Conservation (phyloP, 2,888 invertebrate species). For the Spisula solida region DNA sequence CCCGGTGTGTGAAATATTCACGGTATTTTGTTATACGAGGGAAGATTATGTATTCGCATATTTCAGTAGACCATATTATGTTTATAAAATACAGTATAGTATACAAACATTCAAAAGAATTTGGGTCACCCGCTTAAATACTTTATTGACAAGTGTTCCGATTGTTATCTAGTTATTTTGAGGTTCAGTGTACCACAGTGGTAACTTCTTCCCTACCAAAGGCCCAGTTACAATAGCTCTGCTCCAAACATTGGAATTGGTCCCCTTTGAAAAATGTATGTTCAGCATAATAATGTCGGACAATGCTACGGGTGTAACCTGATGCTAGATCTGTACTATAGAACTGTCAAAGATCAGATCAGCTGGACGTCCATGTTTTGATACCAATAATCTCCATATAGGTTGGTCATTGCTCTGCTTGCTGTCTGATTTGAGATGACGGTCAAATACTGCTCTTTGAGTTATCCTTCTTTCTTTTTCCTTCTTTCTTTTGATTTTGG, state of each 20-base stretch:
- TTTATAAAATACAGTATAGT: constrained; percentile 25
- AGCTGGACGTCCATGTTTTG: not conserved
- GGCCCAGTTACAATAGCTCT: not conserved
- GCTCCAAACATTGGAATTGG: not conserved
- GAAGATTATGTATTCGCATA: constrained; percentile 19
- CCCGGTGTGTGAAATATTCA: not conserved
- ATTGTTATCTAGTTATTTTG: not conserved
- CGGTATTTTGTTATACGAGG: not conserved
- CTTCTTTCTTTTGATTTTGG: no score
- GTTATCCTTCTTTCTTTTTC: no score
- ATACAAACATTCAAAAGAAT: not conserved
- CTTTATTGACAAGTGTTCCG: constrained; percentile 18
- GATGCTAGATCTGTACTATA: constrained; percentile 32
- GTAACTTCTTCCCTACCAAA: not conserved
- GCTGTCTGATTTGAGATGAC: not conserved
- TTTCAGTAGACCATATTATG: constrained; percentile 19
- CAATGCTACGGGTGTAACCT: constrained; percentile 30
- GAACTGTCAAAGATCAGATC: constrained; percentile 33
- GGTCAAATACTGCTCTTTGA: no score
- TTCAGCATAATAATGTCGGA: constrained; percentile 9
- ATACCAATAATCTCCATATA: not conserved
- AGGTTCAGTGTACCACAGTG: not conserved
- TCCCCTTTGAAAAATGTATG: constrained; percentile 30
- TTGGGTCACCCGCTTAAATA: not conserved
- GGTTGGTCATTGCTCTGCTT: not conserved